Percentiles rank a stretch among this genome's conserved stretches.
phyloP scores from a whole-genome alignment of 2,113 vertebrate species.

The Ctenomys sociabilis region DNA sequence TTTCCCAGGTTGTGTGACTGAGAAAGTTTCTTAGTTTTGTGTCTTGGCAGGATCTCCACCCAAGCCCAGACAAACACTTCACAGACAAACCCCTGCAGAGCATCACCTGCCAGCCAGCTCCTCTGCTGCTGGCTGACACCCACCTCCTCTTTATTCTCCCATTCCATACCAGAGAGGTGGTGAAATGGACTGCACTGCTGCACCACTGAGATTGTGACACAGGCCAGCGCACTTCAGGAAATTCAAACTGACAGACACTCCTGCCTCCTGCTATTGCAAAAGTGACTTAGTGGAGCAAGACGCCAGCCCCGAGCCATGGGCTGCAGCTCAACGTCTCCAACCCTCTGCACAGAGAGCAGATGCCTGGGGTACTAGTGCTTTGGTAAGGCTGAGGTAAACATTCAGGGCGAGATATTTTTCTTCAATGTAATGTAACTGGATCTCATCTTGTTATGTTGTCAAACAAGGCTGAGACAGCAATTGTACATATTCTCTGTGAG shows the following conservation, averaged over 20 bases:
- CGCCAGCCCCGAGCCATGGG: background rate
- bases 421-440: constrained; percentile 60
- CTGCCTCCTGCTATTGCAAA: constrained; percentile 62
- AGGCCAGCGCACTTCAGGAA: constrained; percentile 53
- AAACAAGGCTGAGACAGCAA: constrained; percentile 25
- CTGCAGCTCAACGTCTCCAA: constrained; percentile 23
- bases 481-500: background rate
- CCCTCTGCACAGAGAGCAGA: constrained; percentile 2
- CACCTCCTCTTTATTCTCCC: background rate
- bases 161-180: background rate
- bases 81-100: background rate
- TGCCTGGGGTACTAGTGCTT: background rate
- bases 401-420: constrained; percentile 66
- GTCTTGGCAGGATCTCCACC: background rate
- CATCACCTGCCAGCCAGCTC: background rate
- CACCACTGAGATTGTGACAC: constrained; percentile 25
- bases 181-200: background rate
- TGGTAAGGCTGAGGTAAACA: constrained; percentile 68
- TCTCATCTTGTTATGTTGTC: constrained; percentile 71
- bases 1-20: background rate
- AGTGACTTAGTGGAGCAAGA: constrained; percentile 36
- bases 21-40: background rate
- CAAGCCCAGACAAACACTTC: background rate
- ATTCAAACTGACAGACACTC: constrained; percentile 65
- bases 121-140: background rate